Evolutionary conservation across 1,140 invertebrate species (phyloP).

Genomic region (Sogatella furcifera): DNA sequence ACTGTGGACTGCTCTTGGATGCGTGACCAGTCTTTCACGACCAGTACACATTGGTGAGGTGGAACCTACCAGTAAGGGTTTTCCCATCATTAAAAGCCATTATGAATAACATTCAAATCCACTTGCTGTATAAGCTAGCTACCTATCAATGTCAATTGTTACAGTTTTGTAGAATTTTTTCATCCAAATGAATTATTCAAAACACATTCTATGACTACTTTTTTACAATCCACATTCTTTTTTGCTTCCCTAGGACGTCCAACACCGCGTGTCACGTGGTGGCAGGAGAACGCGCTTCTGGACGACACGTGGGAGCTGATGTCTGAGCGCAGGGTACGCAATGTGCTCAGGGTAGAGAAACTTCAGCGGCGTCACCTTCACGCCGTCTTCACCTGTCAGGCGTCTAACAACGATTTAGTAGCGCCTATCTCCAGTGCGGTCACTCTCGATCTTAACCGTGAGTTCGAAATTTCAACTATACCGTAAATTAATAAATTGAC

Average conservation of each 20-base stretch:
- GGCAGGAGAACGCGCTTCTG: conserved; percentile 55
- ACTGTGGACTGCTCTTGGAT: too few relatives aligned
- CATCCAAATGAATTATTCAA: too few relatives aligned
- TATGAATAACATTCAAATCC: too few relatives aligned
- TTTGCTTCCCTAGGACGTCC: conserved; percentile 47
- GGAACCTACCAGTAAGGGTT: too few relatives aligned
- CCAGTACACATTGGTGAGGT: too few relatives aligned
- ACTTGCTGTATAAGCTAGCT: too few relatives aligned
- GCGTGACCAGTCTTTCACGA: too few relatives aligned
- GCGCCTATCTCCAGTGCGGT: conserved; percentile 60
- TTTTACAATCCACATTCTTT: not conserved
- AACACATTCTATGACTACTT: too few relatives aligned
- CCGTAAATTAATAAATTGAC: too few relatives aligned
- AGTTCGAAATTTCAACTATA: conserved; percentile 35
- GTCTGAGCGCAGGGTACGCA: conserved; percentile 49
- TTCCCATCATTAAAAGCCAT: too few relatives aligned
- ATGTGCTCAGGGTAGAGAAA: conserved; percentile 50
- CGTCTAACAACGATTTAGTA: conserved; percentile 61
- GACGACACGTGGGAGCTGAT: conserved; percentile 53
- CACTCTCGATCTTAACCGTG: conserved; percentile 65
- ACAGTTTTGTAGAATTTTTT: too few relatives aligned
- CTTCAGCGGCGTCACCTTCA: conserved; percentile 54
- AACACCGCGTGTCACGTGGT: conserved; percentile 64
- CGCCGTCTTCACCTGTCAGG: conserved; percentile 56
- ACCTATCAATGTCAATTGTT: too few relatives aligned